Evolutionary conservation across 2,797 vertebrate genomes (phyloP).

Genomic region (Myotis myotis): DNA sequence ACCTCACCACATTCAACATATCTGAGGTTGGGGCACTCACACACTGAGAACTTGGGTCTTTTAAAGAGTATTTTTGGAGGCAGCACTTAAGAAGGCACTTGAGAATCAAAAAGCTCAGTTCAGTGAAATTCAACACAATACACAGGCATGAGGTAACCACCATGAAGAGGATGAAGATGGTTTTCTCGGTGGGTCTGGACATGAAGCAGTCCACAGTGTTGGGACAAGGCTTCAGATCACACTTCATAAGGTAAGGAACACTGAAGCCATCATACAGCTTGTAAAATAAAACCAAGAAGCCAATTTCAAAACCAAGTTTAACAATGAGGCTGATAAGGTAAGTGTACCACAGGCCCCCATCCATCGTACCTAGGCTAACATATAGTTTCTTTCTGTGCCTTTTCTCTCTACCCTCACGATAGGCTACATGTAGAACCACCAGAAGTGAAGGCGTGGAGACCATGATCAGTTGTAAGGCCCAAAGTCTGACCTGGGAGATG

Average conservation of each 20-base stretch:
- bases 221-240: constrained; percentile 89
- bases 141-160: constrained; percentile 89
- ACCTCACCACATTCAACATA: neutral
- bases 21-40: constrained; percentile 29
- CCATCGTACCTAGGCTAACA: constrained; percentile 83
- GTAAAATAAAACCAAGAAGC: constrained; percentile 90
- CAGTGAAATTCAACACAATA: constrained; percentile 87
- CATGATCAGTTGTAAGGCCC: constrained; percentile 93
- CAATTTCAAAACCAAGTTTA: constrained; percentile 89
- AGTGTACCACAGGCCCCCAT: constrained; percentile 90
- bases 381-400: constrained; percentile 85
- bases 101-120: constrained; percentile 89
- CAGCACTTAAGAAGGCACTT: constrained; percentile 86
- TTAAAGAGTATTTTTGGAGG: constrained; percentile 79
- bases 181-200: constrained; percentile 91
- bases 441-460: constrained; percentile 93
- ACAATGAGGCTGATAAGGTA: constrained; percentile 90
- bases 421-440: constrained; percentile 91
- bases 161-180: constrained; percentile 91
- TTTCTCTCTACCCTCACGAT: constrained; percentile 88
- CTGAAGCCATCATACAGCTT: constrained; percentile 89
- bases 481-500: constrained; percentile 91
- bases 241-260: constrained; percentile 87
- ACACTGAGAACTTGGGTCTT: constrained; percentile 49
- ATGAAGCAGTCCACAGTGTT: constrained; percentile 91